Percentiles rank a stretch among this genome's conserved stretches.
Evolutionary conservation across 2,888 invertebrate species (phyloP).

Genomic region (Carcina quercana): DNA sequence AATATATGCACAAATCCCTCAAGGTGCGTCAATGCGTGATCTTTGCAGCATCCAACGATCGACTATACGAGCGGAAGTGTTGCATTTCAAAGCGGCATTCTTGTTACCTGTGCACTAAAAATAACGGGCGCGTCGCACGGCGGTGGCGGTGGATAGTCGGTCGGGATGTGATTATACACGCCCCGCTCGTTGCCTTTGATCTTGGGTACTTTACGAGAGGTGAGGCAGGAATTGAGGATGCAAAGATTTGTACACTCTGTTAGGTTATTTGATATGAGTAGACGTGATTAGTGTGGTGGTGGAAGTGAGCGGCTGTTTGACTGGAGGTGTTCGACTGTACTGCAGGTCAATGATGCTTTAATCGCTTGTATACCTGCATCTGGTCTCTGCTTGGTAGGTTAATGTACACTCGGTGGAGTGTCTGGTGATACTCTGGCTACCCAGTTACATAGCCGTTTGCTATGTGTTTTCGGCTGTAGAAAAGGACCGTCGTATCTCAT

Average conservation of each 20-base stretch:
- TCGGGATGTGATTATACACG: constrained; percentile 32
- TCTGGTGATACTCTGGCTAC: too few species aligned
- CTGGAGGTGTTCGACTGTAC: too few species aligned
- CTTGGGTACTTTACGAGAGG: constrained; percentile 26
- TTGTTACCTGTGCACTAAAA: constrained; percentile 69
- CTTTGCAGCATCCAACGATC: constrained; percentile 26
- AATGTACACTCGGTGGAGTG: too few species aligned
- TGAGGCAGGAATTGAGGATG: constrained; percentile 1
- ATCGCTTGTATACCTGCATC: too few species aligned
- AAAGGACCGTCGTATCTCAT: too few species aligned
- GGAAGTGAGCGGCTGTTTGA: too few species aligned
- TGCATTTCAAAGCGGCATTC: constrained; percentile 69
- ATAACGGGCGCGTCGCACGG: constrained; percentile 30
- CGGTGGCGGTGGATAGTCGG: constrained; percentile 18
- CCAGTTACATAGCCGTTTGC: too few species aligned
- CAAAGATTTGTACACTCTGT: constrained; percentile 17
- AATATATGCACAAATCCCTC: constrained; percentile 18
- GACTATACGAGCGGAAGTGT: constrained; percentile 67
- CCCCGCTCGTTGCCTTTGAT: constrained; percentile 45
- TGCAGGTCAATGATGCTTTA: too few species aligned
- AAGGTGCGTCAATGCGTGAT: constrained; percentile 9
- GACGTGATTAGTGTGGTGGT: constrained; percentile 4
- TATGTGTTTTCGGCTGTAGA: too few species aligned
- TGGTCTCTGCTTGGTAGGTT: too few species aligned
- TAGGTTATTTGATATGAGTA: constrained; percentile 11